phyloP scores from a whole-genome alignment of 2,888 invertebrate genomes.

The Uropetala carovei region DNA sequence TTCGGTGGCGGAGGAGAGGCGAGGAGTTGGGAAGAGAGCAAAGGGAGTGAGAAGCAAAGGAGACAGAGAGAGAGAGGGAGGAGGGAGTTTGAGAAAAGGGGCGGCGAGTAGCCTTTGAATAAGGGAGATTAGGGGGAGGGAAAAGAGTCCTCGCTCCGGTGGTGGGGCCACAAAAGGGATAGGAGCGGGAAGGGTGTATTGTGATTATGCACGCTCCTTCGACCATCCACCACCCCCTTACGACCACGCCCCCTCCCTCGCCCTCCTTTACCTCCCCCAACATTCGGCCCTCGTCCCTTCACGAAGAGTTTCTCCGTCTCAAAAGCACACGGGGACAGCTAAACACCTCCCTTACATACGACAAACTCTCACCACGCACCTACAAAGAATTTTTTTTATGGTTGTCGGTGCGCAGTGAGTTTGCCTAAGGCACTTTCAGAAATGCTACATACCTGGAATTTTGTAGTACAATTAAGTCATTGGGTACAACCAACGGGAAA shows the following conservation, averaged over 20 bases:
- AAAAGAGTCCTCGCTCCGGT: too few species aligned
- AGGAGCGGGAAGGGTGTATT: conserved; percentile 24
- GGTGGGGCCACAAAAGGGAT: neutral
- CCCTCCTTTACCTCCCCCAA: neutral
- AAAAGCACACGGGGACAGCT: neutral
- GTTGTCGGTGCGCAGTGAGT: too few species aligned
- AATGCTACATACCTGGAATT: too few species aligned
- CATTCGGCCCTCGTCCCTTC: neutral
- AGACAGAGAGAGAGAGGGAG: neutral
- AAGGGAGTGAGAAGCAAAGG: neutral
- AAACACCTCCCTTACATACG: neutral
- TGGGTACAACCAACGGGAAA: too few species aligned
- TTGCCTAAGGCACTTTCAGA: too few species aligned
- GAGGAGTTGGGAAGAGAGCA: neutral
- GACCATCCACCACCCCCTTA: conserved; percentile 33
- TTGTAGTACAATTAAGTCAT: too few species aligned
- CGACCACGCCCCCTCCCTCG: conserved; percentile 48
- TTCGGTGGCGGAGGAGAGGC: neutral
- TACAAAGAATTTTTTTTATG: too few species aligned
- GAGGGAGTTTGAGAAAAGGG: neutral
- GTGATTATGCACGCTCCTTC: conserved; percentile 61
- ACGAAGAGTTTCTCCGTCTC: neutral
- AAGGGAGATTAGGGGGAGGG: neutral
- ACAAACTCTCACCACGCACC: neutral
- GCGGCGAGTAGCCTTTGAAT: conserved; percentile 36